Conservation (phyloP, 2,797 vertebrate species). For the Poecilia gillii region DNA sequence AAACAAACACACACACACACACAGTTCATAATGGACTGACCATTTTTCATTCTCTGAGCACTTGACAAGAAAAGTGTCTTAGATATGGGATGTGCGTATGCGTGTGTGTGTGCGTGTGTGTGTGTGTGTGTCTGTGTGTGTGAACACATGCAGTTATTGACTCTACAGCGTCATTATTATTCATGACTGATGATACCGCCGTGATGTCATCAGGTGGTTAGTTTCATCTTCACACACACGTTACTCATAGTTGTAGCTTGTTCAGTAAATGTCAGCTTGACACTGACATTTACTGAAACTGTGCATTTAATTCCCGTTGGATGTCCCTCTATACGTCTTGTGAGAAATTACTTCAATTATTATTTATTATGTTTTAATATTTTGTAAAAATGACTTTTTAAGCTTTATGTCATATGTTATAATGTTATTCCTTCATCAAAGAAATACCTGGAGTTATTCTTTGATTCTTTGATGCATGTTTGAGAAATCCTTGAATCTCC, state of each 20-base stretch:
- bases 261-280: neutral
- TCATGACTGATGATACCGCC: slow-evolving; percentile 58
- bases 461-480: too few species aligned
- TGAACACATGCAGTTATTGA: neutral
- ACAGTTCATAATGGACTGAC: slow-evolving; percentile 61
- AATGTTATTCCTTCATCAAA: too few species aligned
- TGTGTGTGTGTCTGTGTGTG: neutral
- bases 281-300: neutral
- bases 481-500: too few species aligned
- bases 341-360: neutral
- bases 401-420: too few species aligned
- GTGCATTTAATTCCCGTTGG: neutral
- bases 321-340: neutral
- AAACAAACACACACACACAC: slow-evolving; percentile 34
- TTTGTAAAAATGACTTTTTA: neutral
- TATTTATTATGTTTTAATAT: neutral
- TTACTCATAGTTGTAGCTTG: neutral
- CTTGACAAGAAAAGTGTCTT: slow-evolving; percentile 61
- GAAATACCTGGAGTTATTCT: too few species aligned
- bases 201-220: slow-evolving; percentile 38
- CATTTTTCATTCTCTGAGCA: slow-evolving; percentile 68
- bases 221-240: neutral
- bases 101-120: neutral
- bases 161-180: slow-evolving; percentile 45
- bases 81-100: slow-evolving; percentile 20